Evolutionary conservation across 2,113 vertebrate genomes (phyloP), one percentile per base, ranked within the genome.

Genomic region (Ramphastos sulfuratus): DNA sequence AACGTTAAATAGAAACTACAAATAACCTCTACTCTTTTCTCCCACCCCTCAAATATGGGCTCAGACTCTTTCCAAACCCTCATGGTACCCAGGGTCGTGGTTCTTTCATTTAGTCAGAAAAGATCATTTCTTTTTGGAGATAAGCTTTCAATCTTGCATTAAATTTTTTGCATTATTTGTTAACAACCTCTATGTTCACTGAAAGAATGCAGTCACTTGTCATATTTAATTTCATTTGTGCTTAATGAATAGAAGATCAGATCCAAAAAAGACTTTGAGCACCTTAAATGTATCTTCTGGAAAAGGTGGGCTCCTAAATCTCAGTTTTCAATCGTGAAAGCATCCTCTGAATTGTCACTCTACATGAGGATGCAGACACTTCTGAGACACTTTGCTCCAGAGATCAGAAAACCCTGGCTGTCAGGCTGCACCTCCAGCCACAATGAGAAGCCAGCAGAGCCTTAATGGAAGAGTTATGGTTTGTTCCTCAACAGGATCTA

Each of bases 161-260:
- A 75, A 72, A 69, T 91, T 72, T 20, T 17, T 89, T 89, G 42
- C 24, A 84, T 89, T 83, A 67, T 86, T 94, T 88, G 71, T 90
- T 91, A 87, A 63, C 20, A 46, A 69, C 5, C 14, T 52, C 15
- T 72, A 13, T 30, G 11, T 48, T 89, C 89, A 50, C 52, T 93
- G 70, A 79, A 92, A 69, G 8, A 91, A 86, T 82, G 52, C 1
- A 2, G 28, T 54, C 1, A 65, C 82, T 91, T 75, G 31, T 84
- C 50, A 39, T 81, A 66, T 87, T 75, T 92, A 78, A 82, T 87
- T 89, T 75, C 5, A n/a, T 84, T 89, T 91, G 27, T 58, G 35
- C 19, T 56, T 79, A 72, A 75, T 3, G 1, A 95, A 91, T 60
- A 67, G 63, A 72, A 33, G 5, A 10, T 4, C 13, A 77, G 33